These are phyloP conservation scores for Pelecanus crispus DNA, from an alignment of 2,113 vertebrate genomes.

Conservation along the genomic window DNA sequence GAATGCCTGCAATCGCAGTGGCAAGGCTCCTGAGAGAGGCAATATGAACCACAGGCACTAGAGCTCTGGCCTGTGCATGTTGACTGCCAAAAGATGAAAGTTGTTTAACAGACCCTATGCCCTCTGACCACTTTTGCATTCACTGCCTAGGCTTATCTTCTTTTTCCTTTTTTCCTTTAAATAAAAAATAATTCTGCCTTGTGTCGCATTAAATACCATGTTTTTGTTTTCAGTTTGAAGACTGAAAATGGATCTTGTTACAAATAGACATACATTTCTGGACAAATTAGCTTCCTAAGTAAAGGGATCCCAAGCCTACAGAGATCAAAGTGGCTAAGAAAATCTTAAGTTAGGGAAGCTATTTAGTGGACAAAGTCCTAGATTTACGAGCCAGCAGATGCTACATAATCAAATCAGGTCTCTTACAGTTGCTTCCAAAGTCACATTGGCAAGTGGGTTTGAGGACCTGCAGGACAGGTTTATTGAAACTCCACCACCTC, in stretches of 20 bases:
- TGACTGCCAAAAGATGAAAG: not conserved
- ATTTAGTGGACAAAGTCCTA: not conserved
- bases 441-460: rapidly evolving
- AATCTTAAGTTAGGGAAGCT: not conserved
- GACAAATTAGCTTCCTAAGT: not conserved
- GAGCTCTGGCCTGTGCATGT: not conserved
- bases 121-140: not conserved
- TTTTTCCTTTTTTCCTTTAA: not conserved
- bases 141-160: not conserved
- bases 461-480: not conserved
- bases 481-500: not conserved
- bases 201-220: not conserved
- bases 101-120: not conserved
- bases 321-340: not conserved
- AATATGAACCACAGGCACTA: not conserved
- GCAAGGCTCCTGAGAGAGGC: not conserved
- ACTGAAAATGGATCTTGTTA: not conserved
- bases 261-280: not conserved
- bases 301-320: not conserved
- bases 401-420: not conserved
- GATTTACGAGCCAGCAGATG: not conserved
- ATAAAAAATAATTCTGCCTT: not conserved
- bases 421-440: not conserved
- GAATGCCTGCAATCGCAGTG: not conserved
- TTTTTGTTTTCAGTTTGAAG: not conserved